Evolutionary conservation across 2,113 vertebrate genomes (phyloP).

Genomic region (Bucco capensis): DNA sequence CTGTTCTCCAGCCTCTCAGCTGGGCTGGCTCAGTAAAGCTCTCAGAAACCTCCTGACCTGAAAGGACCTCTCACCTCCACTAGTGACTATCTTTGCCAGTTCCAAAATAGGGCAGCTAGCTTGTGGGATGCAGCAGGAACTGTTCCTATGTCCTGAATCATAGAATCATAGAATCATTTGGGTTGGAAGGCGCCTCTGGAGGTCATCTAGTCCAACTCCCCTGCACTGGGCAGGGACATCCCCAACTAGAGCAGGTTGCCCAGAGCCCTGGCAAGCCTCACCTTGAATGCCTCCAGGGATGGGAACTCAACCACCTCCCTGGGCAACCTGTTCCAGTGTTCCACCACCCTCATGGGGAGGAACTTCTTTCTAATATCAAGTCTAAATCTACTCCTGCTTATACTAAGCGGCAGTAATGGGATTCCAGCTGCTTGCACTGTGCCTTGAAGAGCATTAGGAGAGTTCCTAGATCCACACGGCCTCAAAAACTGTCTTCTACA

Average conservation of each 20-base stretch:
- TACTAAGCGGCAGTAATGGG: fast-evolving
- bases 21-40: neutral
- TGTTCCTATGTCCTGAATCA: neutral
- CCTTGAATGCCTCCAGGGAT: too few relatives aligned
- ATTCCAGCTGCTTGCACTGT: neutral
- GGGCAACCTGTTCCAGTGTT: too few relatives aligned
- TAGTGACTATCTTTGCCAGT: neutral
- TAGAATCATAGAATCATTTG: too few relatives aligned
- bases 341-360: too few relatives aligned
- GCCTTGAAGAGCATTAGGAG: neutral
- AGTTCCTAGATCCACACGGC: neutral
- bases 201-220: too few relatives aligned
- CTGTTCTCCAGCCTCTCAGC: neutral
- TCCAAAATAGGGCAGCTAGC: neutral
- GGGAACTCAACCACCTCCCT: too few relatives aligned
- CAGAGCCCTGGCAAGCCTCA: too few relatives aligned
- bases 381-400: too few relatives aligned
- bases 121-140: neutral
- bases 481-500: neutral
- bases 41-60: neutral
- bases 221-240: too few relatives aligned
- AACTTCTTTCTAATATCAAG: too few relatives aligned
- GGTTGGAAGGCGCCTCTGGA: too few relatives aligned
- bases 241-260: too few relatives aligned
- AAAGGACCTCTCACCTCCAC: neutral